A percentile compares a stretch with the other conserved stretches of the same genome.
Evolutionary conservation across 2,888 invertebrate species (phyloP).

Genomic region (Lasioglossum pauxillum): DNA sequence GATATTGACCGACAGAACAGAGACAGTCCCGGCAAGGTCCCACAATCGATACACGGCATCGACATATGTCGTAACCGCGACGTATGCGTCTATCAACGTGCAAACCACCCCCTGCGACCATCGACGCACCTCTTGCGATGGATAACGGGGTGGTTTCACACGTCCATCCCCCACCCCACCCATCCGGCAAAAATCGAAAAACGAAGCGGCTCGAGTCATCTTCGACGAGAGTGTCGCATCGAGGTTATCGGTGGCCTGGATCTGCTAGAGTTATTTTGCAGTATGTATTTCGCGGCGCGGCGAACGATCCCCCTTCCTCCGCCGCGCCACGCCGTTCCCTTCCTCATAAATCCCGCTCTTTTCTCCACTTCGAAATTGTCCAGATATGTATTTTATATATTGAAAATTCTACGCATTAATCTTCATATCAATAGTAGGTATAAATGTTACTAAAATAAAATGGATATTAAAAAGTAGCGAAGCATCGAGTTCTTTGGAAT

Average conservation of each 20-base stretch:
- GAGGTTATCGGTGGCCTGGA: slow-evolving; percentile 54
- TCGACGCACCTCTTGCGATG: background rate
- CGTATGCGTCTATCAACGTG: slow-evolving; percentile 40
- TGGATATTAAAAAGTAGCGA: background rate
- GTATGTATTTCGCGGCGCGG: slow-evolving; percentile 31
- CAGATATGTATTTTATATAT: background rate
- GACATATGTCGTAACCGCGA: slow-evolving; percentile 53
- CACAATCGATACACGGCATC: slow-evolving; percentile 71
- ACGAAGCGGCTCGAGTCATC: slow-evolving; percentile 23
- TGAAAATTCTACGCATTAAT: too few species aligned
- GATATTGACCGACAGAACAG: slow-evolving; percentile 63
- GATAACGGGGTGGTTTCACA: slow-evolving; percentile 13
- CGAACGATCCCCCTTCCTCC: background rate
- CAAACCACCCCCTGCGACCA: background rate
- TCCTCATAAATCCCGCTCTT: background rate
- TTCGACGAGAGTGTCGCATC: slow-evolving; percentile 15
- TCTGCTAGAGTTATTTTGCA: slow-evolving; percentile 31
- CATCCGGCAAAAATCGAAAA: slow-evolving; percentile 47
- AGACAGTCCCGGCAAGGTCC: slow-evolving; percentile 69
- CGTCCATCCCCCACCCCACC: slow-evolving; percentile 1
- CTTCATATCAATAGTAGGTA: too few species aligned
- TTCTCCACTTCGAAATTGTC: background rate
- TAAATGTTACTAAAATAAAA: background rate
- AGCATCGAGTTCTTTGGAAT: background rate
- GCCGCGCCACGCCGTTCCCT: background rate